Evolutionary conservation across 2,113 vertebrate genomes (phyloP).

Genomic region (Rhea pennata): DNA sequence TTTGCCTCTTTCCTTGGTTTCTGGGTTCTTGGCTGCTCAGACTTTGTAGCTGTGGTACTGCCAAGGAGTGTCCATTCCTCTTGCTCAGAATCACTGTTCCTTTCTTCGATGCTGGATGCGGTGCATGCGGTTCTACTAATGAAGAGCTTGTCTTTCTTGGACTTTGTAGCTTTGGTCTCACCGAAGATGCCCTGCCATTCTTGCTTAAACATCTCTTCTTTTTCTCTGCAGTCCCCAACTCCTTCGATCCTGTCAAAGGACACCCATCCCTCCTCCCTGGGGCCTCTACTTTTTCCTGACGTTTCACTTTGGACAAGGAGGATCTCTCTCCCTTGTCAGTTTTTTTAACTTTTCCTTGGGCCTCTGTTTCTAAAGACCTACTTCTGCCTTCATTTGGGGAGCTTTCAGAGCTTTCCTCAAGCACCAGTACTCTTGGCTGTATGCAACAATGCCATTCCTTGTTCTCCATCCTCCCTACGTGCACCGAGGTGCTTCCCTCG

Average conservation of each 20-base stretch:
- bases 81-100: background rate
- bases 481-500: background rate
- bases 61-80: background rate
- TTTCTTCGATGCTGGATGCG: background rate
- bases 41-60: background rate
- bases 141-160: background rate
- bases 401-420: background rate
- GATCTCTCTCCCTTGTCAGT: background rate
- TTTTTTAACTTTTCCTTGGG: background rate
- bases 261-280: background rate
- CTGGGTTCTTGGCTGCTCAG: background rate
- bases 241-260: background rate
- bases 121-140: background rate
- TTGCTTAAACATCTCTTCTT: background rate
- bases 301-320: background rate
- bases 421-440: background rate
- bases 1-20: background rate
- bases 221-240: background rate
- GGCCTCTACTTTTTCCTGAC: background rate
- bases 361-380: no score
- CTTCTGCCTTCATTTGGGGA: no score
- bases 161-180: background rate
- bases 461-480: background rate
- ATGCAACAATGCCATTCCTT: background rate
- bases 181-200: background rate